These are phyloP conservation scores for Zaprionus bogoriensis DNA, from an alignment of 2,888 invertebrate genomes.

Conservation along the genomic window DNA sequence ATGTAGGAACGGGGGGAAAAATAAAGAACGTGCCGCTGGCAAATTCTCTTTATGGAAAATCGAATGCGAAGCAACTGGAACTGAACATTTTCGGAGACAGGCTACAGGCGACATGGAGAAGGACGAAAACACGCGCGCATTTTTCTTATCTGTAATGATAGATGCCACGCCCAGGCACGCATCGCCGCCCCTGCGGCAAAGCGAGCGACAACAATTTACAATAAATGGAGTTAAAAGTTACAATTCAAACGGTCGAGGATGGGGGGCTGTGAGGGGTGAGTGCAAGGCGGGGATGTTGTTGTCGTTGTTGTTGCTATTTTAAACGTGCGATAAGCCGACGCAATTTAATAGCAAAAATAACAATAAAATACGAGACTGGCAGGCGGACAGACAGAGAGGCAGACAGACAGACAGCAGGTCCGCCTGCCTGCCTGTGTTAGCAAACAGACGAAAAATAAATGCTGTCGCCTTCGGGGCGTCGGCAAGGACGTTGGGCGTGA, in stretches of 20 bases:
- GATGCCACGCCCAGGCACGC: constrained; percentile 68
- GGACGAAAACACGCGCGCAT: constrained; percentile 52
- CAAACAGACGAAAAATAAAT: constrained; percentile 73
- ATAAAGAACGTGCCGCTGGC: constrained; percentile 39
- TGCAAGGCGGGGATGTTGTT: constrained; percentile 36
- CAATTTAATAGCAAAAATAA: constrained; percentile 79
- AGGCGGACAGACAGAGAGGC: constrained; percentile 33
- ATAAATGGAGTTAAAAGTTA: constrained; percentile 79
- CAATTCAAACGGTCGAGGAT: constrained; percentile 59
- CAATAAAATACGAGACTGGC: constrained; percentile 70
- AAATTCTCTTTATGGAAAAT: constrained; percentile 41
- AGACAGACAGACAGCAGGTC: constrained; percentile 12
- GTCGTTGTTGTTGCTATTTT: constrained; percentile 57
- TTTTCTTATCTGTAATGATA: constrained; percentile 74
- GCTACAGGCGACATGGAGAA: too few relatives aligned
- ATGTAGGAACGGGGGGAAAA: background rate
- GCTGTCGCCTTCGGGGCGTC: constrained; percentile 36
- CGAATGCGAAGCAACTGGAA: constrained; percentile 12
- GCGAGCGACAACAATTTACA: constrained; percentile 73
- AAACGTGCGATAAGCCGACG: constrained; percentile 78
- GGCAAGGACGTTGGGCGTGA: constrained; percentile 55
- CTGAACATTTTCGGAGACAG: too few relatives aligned
- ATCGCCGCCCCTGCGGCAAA: constrained; percentile 37
- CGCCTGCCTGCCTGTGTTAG: constrained; percentile 20
- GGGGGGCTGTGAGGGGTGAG: background rate